phyloP scores from a whole-genome alignment of 2,113 vertebrate species.

The Greenwoodochromis staneri region DNA sequence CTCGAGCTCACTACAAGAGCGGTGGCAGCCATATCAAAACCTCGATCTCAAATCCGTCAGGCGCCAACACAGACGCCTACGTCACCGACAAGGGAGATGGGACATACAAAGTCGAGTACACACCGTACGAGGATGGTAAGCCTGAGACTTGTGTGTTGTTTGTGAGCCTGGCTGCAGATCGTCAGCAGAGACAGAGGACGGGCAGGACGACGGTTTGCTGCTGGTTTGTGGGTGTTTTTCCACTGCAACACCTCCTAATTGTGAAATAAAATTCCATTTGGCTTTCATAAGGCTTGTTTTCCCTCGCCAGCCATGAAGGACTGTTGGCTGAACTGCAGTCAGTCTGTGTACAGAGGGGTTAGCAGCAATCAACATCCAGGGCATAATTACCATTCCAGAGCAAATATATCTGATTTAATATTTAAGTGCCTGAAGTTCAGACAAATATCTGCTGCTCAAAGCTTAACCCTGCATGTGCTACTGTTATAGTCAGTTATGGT shows the following conservation, averaged over 20 bases:
- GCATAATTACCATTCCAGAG: neutral
- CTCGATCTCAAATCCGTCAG: slow-evolving; percentile 79
- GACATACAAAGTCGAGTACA: slow-evolving; percentile 87
- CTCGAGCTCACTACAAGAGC: slow-evolving; percentile 65
- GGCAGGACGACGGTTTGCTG: neutral
- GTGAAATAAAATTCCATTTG: neutral
- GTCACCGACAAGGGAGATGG: slow-evolving; percentile 84
- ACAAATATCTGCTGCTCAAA: neutral
- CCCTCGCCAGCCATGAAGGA: neutral
- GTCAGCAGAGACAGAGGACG: neutral
- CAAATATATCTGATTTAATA: neutral
- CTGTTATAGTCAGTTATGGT: neutral
- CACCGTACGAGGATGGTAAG: slow-evolving; percentile 85
- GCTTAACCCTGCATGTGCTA: neutral
- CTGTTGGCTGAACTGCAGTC: neutral
- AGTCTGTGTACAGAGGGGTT: neutral
- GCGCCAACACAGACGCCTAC: slow-evolving; percentile 76
- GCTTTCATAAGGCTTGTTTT: slow-evolving; percentile 5
- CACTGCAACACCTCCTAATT: neutral
- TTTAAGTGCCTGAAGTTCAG: neutral
- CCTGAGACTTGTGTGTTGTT: neutral
- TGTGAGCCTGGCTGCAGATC: neutral
- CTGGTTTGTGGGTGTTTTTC: slow-evolving; percentile 25
- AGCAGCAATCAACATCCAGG: neutral
- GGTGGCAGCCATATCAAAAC: slow-evolving; percentile 78